These are phyloP conservation scores for Nyctalus aviator DNA, from an alignment of 2,797 vertebrate genomes.

Conservation along the genomic window DNA sequence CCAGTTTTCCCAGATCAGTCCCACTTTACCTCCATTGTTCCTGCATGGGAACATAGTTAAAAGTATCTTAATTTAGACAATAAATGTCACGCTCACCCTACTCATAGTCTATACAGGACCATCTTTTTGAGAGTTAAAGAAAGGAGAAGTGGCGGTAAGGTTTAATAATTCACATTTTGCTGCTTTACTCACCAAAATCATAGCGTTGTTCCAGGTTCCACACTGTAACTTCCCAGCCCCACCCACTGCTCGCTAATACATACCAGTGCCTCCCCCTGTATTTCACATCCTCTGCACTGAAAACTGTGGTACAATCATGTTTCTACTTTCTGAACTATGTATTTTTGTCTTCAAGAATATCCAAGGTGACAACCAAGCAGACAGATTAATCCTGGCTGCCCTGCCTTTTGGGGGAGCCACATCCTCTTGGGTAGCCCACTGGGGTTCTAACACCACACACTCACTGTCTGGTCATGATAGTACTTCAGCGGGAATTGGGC, in stretches of 20 bases:
- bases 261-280: background rate
- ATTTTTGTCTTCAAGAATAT: background rate
- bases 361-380: background rate
- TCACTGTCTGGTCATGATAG: background rate
- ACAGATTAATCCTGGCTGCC: background rate
- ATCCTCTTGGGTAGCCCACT: background rate
- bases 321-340: background rate
- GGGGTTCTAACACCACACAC: background rate
- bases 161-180: background rate
- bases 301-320: background rate
- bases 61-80: background rate
- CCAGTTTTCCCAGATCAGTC: background rate
- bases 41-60: background rate
- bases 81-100: background rate
- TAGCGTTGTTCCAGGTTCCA: background rate
- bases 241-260: background rate
- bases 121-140: background rate
- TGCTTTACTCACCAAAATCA: background rate
- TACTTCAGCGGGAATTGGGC: background rate
- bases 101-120: background rate
- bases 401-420: background rate
- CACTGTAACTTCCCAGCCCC: background rate
- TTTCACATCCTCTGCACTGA: background rate
- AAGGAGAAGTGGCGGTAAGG: background rate
- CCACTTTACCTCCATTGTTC: background rate